Conservation (phyloP, 2,113 vertebrate genomes). For the Haemorhous mexicanus region DNA sequence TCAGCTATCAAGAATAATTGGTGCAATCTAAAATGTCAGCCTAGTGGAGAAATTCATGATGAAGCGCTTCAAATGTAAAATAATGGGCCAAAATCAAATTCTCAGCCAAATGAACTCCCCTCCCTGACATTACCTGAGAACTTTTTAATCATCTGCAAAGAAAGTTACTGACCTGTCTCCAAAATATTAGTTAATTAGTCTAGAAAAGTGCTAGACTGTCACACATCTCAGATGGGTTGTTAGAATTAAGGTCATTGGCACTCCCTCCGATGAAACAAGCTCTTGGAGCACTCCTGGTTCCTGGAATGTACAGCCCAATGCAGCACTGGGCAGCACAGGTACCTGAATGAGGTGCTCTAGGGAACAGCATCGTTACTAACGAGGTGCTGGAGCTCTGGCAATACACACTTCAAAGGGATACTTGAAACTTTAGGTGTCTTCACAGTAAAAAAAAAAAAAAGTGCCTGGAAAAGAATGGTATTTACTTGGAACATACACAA, state of each 20-base stretch:
- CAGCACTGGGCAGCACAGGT: accelerated
- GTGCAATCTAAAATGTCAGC: not conserved
- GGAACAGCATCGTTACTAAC: not conserved
- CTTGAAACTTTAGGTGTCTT: not conserved
- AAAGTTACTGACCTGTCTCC: not conserved
- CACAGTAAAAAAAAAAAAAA: not conserved
- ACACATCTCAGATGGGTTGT: not conserved
- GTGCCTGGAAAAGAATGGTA: not conserved
- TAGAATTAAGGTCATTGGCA: not conserved
- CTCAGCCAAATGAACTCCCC: not conserved
- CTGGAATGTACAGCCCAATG: not conserved
- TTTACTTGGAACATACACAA: not conserved
- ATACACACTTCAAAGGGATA: not conserved
- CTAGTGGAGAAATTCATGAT: not conserved
- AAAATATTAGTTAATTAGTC: not conserved
- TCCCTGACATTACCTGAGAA: not conserved
- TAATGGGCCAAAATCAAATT: not conserved
- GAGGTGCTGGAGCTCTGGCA: not conserved
- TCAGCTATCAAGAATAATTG: not conserved
- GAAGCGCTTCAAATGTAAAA: not conserved
- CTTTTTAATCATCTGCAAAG: not conserved
- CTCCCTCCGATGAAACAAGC: not conserved
- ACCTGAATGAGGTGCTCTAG: not conserved
- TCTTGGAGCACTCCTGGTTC: not conserved
- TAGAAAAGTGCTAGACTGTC: not conserved